Conservation (phyloP, 2,888 invertebrate species). For the Pegoplata infirma region DNA sequence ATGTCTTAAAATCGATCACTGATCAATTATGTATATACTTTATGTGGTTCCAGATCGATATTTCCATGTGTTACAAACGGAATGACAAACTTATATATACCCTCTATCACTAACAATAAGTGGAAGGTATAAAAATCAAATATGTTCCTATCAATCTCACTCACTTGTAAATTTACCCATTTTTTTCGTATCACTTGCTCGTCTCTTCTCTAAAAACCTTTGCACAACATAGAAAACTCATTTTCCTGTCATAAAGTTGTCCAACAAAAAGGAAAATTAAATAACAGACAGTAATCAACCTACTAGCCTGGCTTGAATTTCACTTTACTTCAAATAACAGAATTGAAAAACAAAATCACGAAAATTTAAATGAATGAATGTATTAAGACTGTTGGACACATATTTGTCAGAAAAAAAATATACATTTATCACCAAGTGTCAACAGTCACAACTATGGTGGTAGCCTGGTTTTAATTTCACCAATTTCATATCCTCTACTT, state of each 20-base stretch:
- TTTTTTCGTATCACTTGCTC: no score
- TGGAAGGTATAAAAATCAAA: no score
- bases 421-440: conserved; percentile 58
- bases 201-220: neutral
- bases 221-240: neutral
- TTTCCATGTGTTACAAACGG: no score
- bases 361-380: neutral
- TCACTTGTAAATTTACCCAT: no score
- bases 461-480: conserved; percentile 53
- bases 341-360: neutral
- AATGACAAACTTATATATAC: no score
- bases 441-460: conserved; percentile 57
- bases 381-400: neutral
- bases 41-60: no score
- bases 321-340: neutral
- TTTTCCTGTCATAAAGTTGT: neutral
- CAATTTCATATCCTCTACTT: no score
- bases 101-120: no score
- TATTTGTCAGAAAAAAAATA: conserved; percentile 10
- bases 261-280: neutral
- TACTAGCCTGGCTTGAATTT: conserved; percentile 27
- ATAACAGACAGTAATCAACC: conserved; percentile 39
- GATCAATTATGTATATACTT: no score
- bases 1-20: no score
- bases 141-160: no score